Conservation (phyloP, 2,888 invertebrate species). For the Nudaria mundana region DNA sequence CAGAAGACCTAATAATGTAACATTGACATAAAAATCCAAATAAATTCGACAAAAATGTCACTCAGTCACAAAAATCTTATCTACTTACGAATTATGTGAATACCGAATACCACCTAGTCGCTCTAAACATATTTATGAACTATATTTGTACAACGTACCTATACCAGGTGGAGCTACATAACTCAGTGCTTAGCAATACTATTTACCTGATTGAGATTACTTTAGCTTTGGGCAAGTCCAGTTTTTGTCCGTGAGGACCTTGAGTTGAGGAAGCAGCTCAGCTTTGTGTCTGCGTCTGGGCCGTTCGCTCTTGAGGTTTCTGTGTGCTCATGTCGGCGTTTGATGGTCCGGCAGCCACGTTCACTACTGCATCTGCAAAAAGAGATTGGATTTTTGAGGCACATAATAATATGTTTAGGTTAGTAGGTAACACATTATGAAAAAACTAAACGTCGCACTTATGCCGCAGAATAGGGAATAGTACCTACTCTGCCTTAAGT, state of each 20-base stretch:
- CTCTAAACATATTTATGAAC: slow-evolving; percentile 37
- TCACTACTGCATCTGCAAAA: slow-evolving; percentile 58
- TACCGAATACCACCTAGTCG: slow-evolving; percentile 32
- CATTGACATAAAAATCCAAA: slow-evolving; percentile 21
- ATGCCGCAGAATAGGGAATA: too few species aligned
- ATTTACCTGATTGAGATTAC: slow-evolving; percentile 73
- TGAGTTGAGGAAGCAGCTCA: slow-evolving; percentile 58
- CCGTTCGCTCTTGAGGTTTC: slow-evolving; percentile 42
- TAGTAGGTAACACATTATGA: too few species aligned
- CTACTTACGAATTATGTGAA: slow-evolving; percentile 28
- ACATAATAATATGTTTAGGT: too few species aligned
- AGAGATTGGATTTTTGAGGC: too few species aligned
- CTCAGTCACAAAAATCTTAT: slow-evolving; percentile 23
- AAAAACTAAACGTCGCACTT: too few species aligned
- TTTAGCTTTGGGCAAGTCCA: slow-evolving; percentile 72
- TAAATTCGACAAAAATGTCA: slow-evolving; percentile 31
- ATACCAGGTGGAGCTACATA: slow-evolving; percentile 52
- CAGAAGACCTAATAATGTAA: slow-evolving; percentile 13
- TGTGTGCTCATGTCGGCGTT: slow-evolving; percentile 47
- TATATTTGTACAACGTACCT: slow-evolving; percentile 51
- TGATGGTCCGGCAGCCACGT: slow-evolving; percentile 55
- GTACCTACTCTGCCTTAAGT: too few species aligned
- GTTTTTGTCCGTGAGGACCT: slow-evolving; percentile 45
- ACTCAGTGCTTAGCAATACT: slow-evolving; percentile 66
- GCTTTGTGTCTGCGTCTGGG: slow-evolving; percentile 50